Evolutionary conservation across 2,113 vertebrate species (phyloP), one percentile per base, ranked within the genome.

Genomic region (Narcine bancroftii): DNA sequence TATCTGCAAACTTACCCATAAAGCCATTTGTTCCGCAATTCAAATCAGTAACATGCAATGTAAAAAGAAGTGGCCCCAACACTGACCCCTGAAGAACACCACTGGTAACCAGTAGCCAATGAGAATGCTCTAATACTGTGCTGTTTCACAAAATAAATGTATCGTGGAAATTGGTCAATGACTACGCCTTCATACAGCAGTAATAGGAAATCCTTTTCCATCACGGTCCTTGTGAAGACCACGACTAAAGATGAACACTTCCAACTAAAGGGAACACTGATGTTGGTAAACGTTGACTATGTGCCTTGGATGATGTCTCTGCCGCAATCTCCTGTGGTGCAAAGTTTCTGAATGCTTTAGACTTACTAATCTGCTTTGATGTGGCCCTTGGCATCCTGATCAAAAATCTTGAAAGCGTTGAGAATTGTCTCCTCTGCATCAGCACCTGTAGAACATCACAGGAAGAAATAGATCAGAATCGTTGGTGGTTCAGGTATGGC

Each of bases 351-450:
- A 36, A 36, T 87, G 15, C 36, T 87, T 87, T 93, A 91, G 92
- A 95, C 98, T 96, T 95, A 98, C 97, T 98, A 97, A 15, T 98
- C 98, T 93, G 97, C 97, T 95, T 96, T 97, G 93, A 98, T 93
- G 81, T 96, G 94, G 47, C 97, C 98, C 93, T 96, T 97, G 92
- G 95, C 97, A 93, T 98, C 97, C 11, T 96, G 95, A 94, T 98
- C 97, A 3, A 98, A 98, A 94, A 98, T 96, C 95, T 97, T 97
- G 93, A 98, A 98, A 93, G 98, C 98, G 0, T 97, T 97, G 75
- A 98, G 95, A 93, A 98, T 97, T 93, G 97, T 97, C 95, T 98
- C 97, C 94, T 98, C 97, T 0, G 97, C 97, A 94, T 98, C 98
- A 0, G 97, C 97, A 92, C 98, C 98, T 98, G 75, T 92, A 94